These are phyloP conservation scores for Daktulosphaira vitifoliae DNA, from an alignment of 1,140 invertebrate genomes.

Conservation along the genomic window DNA sequence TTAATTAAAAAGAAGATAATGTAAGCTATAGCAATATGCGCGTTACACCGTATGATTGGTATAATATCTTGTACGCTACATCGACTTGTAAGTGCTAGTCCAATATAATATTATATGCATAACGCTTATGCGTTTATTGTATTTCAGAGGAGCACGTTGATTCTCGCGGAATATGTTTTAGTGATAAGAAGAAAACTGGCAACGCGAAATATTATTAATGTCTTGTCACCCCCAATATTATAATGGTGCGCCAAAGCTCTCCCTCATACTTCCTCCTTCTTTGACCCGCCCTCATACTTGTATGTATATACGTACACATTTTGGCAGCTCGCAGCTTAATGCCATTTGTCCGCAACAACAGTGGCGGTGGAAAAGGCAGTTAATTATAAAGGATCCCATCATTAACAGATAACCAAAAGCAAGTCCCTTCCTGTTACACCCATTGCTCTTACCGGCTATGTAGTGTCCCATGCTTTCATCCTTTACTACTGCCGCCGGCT, in stretches of 20 bases:
- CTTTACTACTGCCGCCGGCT: neutral
- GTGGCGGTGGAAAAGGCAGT: too few relatives aligned
- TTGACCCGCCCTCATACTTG: neutral
- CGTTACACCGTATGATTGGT: too few relatives aligned
- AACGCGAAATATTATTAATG: constrained; percentile 12
- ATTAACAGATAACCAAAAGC: constrained; percentile 28
- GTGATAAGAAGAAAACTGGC: constrained; percentile 12
- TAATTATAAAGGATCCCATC: constrained; percentile 32
- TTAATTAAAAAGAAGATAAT: too few relatives aligned
- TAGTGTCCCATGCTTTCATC: neutral
- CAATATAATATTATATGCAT: too few relatives aligned
- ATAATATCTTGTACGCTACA: too few relatives aligned
- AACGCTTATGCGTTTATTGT: too few relatives aligned
- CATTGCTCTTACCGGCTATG: neutral
- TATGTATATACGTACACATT: neutral
- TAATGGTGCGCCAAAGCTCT: neutral
- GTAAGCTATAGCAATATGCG: too few relatives aligned
- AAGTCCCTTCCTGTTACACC: constrained; percentile 11
- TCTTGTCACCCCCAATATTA: constrained; percentile 7
- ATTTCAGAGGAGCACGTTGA: neutral
- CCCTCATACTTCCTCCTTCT: neutral
- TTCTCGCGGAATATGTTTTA: neutral
- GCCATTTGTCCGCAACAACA: constrained; percentile 1
- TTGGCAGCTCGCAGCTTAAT: constrained; percentile 10
- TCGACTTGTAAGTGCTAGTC: too few relatives aligned